Percentiles rank a stretch among this genome's conserved stretches.
phyloP scores from a whole-genome alignment of 2,797 vertebrate species.

The Austrolebias charrua region DNA sequence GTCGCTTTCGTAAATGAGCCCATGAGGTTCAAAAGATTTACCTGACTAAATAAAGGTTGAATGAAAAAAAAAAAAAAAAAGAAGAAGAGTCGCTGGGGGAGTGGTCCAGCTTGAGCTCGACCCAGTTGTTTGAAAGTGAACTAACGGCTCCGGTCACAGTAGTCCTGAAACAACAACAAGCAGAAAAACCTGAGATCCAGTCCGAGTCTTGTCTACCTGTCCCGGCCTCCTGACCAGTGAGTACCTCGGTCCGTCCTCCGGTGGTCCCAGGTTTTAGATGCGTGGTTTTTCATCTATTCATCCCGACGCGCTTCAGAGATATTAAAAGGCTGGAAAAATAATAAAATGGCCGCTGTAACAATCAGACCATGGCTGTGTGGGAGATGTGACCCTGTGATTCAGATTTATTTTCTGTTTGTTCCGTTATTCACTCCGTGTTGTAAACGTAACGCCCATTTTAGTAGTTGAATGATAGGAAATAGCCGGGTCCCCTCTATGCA shows the following conservation, averaged over 20 bases:
- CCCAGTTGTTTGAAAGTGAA: slow-evolving; percentile 75
- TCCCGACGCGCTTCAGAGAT: not conserved
- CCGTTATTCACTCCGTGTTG: not conserved
- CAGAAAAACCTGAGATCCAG: slow-evolving; percentile 13
- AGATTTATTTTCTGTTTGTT: not conserved
- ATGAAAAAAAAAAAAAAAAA: no score
- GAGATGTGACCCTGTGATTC: rapidly evolving
- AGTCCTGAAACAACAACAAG: slow-evolving; percentile 62
- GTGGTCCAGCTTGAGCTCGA: slow-evolving; percentile 50
- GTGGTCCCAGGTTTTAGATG: not conserved
- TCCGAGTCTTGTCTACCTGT: slow-evolving; percentile 19
- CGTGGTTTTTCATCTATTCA: not conserved
- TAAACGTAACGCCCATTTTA: slow-evolving; percentile 61
- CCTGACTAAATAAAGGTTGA: no score
- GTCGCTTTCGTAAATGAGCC: no score
- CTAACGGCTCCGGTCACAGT: slow-evolving; percentile 54
- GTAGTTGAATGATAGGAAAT: slow-evolving; percentile 29
- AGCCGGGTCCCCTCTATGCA: slow-evolving; percentile 31
- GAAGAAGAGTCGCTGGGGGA: slow-evolving; percentile 58
- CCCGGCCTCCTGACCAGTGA: slow-evolving; percentile 58
- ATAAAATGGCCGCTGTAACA: slow-evolving; percentile 47
- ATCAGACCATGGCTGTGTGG: not conserved
- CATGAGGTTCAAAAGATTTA: no score
- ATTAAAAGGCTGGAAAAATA: slow-evolving; percentile 14
- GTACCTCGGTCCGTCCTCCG: slow-evolving; percentile 31